Base-by-base conservation (phyloP, 2,888 invertebrate species). In the Rotaria sp. region DNA sequence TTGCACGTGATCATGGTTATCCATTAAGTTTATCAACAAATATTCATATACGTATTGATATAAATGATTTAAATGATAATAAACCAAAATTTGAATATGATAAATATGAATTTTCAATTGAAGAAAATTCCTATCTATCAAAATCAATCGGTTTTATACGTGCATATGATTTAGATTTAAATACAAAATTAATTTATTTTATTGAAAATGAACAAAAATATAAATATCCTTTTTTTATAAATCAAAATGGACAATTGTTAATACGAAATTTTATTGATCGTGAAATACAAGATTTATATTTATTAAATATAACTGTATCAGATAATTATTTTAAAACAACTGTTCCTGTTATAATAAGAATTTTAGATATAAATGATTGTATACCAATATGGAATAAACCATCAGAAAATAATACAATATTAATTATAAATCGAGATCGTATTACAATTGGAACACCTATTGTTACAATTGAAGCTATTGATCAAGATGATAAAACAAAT, bases 51-150 rank as follows among this genome's bases (percentile, higher is more conserved):
- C 24, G 11, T 1, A 45, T 84, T 35, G 35, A 50, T 84, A n/a
- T 84, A 5, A 52, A 45, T 26, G 84, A 84, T 55, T 10, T 45
- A 55, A 84, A 84, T 52, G 84, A 84, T 84, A 52, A 84, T 52
- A 13, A 4, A 35, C 50, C 84, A 26, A 21, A 18, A 38, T 84
- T 84, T 26, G n/a, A 45, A 26, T 7, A 80, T n/a, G 45, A 80
- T 4, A 24, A 80, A 80, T 80, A 80, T 80, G 45, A 80, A 38
- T 80, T 80, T 45, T 45, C 45, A 26, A 45, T 80, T 45, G 45
- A 45, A 80, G 80, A 80, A 45, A 45, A 80, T 80, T 45, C 26
- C 0, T 21, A 45, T 26, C 26, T 2, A 13, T 45, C n/a, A 35
- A 45, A n/a, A n/a, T 15, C 45, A 4, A n/a, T 80, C 15, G 80